phyloP scores from a whole-genome alignment of 2,888 invertebrate species.

The Netelia melanura region DNA sequence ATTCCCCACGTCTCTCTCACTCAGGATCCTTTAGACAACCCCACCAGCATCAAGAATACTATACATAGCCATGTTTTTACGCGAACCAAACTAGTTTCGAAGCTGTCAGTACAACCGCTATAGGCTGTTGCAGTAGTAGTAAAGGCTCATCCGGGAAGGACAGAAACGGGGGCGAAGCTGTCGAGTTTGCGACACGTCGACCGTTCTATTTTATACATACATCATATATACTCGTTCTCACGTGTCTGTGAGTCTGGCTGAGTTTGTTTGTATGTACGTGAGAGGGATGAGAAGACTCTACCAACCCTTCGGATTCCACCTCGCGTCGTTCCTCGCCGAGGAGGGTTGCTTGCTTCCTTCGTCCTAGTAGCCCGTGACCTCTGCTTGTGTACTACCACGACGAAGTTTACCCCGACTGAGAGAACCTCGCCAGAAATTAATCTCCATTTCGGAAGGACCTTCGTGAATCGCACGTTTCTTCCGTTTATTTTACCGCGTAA shows the following conservation, averaged over 20 bases:
- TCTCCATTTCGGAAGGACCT: conserved; percentile 37
- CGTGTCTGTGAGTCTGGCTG: background rate
- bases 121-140: conserved; percentile 31
- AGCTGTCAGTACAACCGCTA: conserved; percentile 58
- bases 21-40: conserved; percentile 48
- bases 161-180: conserved; percentile 3
- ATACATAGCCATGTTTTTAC: conserved; percentile 39
- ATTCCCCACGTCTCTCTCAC: conserved; percentile 10
- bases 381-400: conserved; percentile 10
- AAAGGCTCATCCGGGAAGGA: conserved; percentile 13
- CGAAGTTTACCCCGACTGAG: conserved; percentile 25
- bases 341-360: conserved; percentile 20
- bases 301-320: background rate
- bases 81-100: conserved; percentile 57
- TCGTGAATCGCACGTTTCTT: conserved; percentile 38
- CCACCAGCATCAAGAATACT: conserved; percentile 42
- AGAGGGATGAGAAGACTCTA: background rate
- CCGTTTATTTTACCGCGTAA: conserved; percentile 4
- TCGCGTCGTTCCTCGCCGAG: background rate
- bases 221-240: background rate
- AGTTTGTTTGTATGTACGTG: background rate
- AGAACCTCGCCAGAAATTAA: conserved; percentile 55
- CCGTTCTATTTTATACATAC: conserved; percentile 44
- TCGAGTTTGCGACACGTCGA: conserved; percentile 57
- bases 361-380: conserved; percentile 27